Base-by-base conservation (phyloP, 2,113 vertebrate genomes). In the Chunga burmeisteri region DNA sequence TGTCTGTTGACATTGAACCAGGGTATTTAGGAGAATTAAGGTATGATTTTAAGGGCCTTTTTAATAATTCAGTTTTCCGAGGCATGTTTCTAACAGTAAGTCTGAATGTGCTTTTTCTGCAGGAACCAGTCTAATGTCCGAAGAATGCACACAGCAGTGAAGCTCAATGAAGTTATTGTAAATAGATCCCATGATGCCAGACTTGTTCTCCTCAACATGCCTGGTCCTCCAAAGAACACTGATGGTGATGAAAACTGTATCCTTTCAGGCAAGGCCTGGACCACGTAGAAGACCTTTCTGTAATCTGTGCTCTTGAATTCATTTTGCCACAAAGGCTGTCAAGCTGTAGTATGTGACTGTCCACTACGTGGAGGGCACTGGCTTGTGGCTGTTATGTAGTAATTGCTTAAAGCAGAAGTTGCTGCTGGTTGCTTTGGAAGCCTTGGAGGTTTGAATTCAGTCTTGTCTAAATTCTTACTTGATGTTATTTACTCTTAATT, bases 211-310 rank as follows among this genome's bases (percentile, higher is more conserved):
- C 98, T 99, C 89, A 99, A 99, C 98, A 99, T 99, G 99, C 99
- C 99, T 2, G 99, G 99, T 22, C 99, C 99, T n/a, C 99, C 99
- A 17, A 99, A 99, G 86, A 99, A 99, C 90, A 97, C 98, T 6
- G 99, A 99, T 14, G 99, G 99, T 34, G 99, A 99, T 79, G 99
- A 99, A 96, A 99, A 99, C 97, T 99, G 99, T 99, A 99, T 99
- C 99, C 98, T 99, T 99, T 93, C 55, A 52, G 78, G 29, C 86
- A 46, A 94, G n/a, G 52, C 84, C 74, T 77, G 15, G 40, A 55
- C 22, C n/a, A 42, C 7, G 2, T 15, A 7, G 34, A 55, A 16
- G 30, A 19, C 26, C 52, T 75, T 71, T 30, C 26, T 91, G 47
- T 23, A 15, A 11, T 70, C 23, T 62, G 4, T 67, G 50, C 53